These are phyloP conservation scores for Alethe diademata DNA, from an alignment of 2,113 vertebrate genomes.

Conservation along the genomic window DNA sequence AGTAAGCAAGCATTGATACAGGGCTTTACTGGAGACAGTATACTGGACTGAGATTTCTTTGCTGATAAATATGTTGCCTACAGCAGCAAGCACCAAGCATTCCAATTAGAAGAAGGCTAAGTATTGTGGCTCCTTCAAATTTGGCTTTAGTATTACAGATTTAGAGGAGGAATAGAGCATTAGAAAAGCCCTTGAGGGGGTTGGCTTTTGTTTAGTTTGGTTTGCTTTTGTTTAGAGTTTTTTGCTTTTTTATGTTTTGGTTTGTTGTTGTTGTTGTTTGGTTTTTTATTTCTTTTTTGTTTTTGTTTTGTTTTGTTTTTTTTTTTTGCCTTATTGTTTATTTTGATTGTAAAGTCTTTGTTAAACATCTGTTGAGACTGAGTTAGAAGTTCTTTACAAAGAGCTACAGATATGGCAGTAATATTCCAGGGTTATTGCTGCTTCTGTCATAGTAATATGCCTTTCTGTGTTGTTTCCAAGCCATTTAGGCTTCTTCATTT, in stretches of 20 bases:
- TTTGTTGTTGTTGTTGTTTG: background rate
- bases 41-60: background rate
- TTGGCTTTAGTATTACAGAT: background rate
- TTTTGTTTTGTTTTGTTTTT: too few relatives aligned
- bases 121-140: background rate
- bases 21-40: background rate
- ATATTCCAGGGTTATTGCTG: background rate
- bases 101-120: background rate
- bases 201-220: background rate
- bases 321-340: background rate
- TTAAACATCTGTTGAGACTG: background rate
- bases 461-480: background rate
- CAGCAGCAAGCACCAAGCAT: background rate
- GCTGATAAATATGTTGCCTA: background rate
- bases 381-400: background rate
- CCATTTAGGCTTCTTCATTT: background rate
- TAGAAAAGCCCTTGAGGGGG: background rate
- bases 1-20: background rate
- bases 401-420: background rate
- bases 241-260: background rate
- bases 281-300: too few relatives aligned
- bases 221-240: background rate
- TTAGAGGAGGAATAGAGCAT: background rate
- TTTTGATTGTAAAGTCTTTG: background rate
- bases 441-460: background rate